Conservation (phyloP, 1,140 invertebrate genomes). For the Magallana gigas region DNA sequence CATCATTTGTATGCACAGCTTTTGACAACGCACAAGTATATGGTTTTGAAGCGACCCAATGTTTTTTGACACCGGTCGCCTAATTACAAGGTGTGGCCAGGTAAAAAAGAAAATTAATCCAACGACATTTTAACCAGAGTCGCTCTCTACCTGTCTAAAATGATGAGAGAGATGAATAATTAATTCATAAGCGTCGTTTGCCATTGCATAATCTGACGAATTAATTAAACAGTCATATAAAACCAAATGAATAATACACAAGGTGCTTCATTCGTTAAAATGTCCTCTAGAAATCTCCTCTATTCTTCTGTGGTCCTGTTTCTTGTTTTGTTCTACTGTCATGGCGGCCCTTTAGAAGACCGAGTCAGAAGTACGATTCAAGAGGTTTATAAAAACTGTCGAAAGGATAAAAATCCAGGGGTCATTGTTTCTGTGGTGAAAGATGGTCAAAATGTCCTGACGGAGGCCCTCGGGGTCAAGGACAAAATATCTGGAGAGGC, state of each 20-base stretch:
- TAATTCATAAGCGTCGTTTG: background rate
- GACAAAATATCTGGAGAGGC: constrained; percentile 49
- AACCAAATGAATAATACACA: background rate
- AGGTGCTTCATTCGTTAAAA: background rate
- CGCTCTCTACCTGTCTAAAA: background rate
- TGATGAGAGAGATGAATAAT: background rate
- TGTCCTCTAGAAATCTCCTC: background rate
- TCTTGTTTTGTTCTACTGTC: background rate
- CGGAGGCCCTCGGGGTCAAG: constrained; percentile 56
- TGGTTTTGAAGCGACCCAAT: too few relatives aligned
- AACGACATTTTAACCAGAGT: background rate
- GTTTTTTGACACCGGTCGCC: background rate
- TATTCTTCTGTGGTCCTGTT: background rate
- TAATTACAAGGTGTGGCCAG: constrained; percentile 18
- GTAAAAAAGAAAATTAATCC: constrained; percentile 1
- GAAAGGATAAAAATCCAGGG: constrained; percentile 46
- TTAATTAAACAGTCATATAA: constrained; percentile 28
- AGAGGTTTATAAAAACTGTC: background rate
- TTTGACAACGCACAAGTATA: too few relatives aligned
- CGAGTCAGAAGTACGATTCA: background rate
- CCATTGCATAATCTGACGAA: constrained; percentile 24
- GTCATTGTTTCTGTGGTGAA: constrained; percentile 61
- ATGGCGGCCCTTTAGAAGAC: background rate
- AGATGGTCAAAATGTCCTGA: constrained; percentile 58
- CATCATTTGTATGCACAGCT: too few relatives aligned